These are phyloP conservation scores for Drosophila melanosoma DNA, from an alignment of 2,888 invertebrate species.

Conservation along the genomic window DNA sequence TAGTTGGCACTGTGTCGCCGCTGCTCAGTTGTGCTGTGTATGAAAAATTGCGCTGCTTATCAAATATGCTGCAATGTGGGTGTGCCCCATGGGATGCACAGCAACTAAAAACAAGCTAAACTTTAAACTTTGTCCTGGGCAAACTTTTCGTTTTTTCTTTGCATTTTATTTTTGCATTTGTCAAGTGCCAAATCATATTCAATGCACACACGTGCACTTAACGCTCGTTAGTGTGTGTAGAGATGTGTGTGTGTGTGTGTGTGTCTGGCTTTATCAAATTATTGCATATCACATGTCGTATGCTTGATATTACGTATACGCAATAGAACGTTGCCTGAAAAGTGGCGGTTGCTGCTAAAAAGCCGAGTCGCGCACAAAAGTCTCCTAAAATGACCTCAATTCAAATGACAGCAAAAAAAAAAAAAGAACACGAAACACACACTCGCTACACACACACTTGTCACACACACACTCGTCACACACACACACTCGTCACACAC, in stretches of 20 bases:
- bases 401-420: slow-evolving; percentile 41
- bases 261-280: slow-evolving; percentile 17
- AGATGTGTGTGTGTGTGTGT: slow-evolving; percentile 10
- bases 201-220: slow-evolving; percentile 43
- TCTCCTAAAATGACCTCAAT: slow-evolving; percentile 58
- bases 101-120: slow-evolving; percentile 52
- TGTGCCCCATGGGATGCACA: neutral
- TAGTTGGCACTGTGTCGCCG: slow-evolving; percentile 22
- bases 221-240: slow-evolving; percentile 47
- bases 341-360: slow-evolving; percentile 9
- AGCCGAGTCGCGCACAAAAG: slow-evolving; percentile 22
- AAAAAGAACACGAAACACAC: neutral
- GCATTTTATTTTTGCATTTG: slow-evolving; percentile 3
- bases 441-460: neutral
- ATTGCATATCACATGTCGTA: slow-evolving; percentile 38
- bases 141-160: slow-evolving; percentile 32
- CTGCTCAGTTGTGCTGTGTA: slow-evolving; percentile 60
- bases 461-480: neutral
- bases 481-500: slow-evolving; percentile 1
- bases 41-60: slow-evolving; percentile 73
- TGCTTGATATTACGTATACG: slow-evolving; percentile 37
- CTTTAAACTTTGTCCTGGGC: slow-evolving; percentile 62
- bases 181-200: slow-evolving; percentile 48
- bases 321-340: slow-evolving; percentile 15
- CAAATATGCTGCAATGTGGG: slow-evolving; percentile 70